Base-by-base conservation (phyloP, 1,140 invertebrate species). In the Conus ventricosus region DNA sequence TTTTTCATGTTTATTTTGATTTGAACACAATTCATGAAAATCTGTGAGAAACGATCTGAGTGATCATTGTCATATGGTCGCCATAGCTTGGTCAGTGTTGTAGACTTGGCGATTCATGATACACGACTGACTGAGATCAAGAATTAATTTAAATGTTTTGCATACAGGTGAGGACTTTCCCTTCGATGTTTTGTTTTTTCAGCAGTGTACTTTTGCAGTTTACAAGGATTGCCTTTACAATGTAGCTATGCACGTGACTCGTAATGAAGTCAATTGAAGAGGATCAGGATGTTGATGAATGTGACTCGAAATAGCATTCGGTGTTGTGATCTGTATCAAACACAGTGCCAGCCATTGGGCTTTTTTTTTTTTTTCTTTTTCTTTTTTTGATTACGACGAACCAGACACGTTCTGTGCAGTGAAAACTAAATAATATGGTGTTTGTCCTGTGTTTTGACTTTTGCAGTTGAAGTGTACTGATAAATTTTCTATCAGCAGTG, bases 51-150 rank as follows among this genome's bases (percentile, higher is more conserved):
- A 87, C 27, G 23, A 78, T 78, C 85, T 80, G 85, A 80, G 75
- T 27, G 85, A 80, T 87, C 53, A 87, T 87, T 87, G 85, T 87
- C 85, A 87, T 82, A 60, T 89, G 85, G 88, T 89, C 88, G 88
- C 85, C 88, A 89, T 89, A 89, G 85, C 88, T 63, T 85, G 55
- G n/a, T 57, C 25, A 78, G 85, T 89, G 88, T 89, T 89, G 88
- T 89, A 87, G 88, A 89, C 88, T 89, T 85, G 80, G 78, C 27
- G 76, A 67, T 80, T 20, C 60, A 87, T 60, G 57, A 60, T 84
- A 60, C 80, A 88, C 25, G 39, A 10, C 20, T 11, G 13, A 71
- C n/a, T 67, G 67, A n/a, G 84, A 51, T 51, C 63, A 86, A 57
- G 67, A 63, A 76, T 76, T 23, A 23, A 25, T 27, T 53, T 2